Evolutionary conservation across 2,888 invertebrate genomes (phyloP).

Genomic region (Drosophila formosana): DNA sequence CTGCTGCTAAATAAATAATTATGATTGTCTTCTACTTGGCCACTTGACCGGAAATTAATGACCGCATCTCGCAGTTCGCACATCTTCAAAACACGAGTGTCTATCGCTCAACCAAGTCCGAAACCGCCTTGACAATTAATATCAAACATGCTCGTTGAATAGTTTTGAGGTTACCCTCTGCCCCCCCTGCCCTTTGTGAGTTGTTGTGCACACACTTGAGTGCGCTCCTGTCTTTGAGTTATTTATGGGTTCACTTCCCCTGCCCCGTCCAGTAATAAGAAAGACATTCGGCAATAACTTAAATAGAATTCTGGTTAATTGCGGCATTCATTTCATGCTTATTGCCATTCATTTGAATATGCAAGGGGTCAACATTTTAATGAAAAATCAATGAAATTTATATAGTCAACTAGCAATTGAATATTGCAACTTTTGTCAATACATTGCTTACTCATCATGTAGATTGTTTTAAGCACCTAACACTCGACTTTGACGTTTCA

Average conservation of each 20-base stretch:
- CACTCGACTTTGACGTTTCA: no score
- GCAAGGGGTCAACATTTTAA: background rate
- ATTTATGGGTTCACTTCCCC: constrained; percentile 48
- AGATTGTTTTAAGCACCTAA: background rate
- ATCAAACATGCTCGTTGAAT: constrained; percentile 57
- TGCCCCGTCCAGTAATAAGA: background rate
- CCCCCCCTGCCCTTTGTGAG: constrained; percentile 4
- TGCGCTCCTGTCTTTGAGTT: constrained; percentile 58
- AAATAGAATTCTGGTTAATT: constrained; percentile 12
- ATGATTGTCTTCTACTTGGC: constrained; percentile 76
- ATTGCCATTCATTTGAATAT: background rate
- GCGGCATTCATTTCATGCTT: background rate
- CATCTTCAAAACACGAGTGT: constrained; percentile 48
- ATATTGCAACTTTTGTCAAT: no score
- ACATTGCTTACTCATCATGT: no score
- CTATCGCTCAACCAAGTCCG: background rate
- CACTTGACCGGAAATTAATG: constrained; percentile 80
- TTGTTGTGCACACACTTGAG: constrained; percentile 76
- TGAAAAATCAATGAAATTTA: background rate
- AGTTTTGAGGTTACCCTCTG: constrained; percentile 51
- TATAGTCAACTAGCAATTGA: no score
- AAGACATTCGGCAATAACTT: background rate
- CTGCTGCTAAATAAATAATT: constrained; percentile 72
- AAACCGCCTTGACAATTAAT: constrained; percentile 65
- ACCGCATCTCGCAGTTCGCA: constrained; percentile 33